phyloP scores from a whole-genome alignment of 2,888 invertebrate genomes.

The Sinhomidia bicolor region DNA sequence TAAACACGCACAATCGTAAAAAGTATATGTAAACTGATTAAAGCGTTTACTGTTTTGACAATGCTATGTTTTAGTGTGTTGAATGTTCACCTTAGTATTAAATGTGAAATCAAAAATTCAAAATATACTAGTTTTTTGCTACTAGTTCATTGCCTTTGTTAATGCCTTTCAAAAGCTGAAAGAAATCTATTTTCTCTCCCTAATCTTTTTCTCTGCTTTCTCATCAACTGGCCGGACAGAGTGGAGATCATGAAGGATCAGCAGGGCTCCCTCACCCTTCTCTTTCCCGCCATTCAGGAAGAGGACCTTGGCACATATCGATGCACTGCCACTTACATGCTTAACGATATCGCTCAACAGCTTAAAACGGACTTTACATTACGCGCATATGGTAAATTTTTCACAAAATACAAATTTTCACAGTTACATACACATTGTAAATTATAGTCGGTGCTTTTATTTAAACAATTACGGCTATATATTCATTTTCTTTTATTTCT shows the following conservation, averaged over 20 bases:
- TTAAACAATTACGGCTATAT: neutral
- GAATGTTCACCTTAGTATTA: no score
- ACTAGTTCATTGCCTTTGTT: no score
- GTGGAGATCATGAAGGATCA: slow-evolving; percentile 77
- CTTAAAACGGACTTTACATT: slow-evolving; percentile 76
- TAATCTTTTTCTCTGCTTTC: neutral
- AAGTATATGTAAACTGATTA: no score
- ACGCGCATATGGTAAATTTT: slow-evolving; percentile 77
- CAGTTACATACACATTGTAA: no score
- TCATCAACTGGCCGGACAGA: slow-evolving; percentile 49
- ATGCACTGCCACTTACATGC: neutral
- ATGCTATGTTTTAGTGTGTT: no score
- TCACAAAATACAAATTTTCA: neutral
- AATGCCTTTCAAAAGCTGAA: no score
- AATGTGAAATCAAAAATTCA: no score
- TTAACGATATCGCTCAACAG: slow-evolving; percentile 33
- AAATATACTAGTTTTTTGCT: no score
- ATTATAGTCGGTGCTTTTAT: no score
- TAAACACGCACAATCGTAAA: no score
- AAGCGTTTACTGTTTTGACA: no score
- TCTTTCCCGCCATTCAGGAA: slow-evolving; percentile 77
- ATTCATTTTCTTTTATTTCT: no score
- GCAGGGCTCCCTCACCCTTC: slow-evolving; percentile 74
- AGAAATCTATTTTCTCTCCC: neutral
- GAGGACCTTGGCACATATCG: slow-evolving; percentile 75